Conservation (phyloP, 2,888 invertebrate species). For the Chromoteleia sp. region DNA sequence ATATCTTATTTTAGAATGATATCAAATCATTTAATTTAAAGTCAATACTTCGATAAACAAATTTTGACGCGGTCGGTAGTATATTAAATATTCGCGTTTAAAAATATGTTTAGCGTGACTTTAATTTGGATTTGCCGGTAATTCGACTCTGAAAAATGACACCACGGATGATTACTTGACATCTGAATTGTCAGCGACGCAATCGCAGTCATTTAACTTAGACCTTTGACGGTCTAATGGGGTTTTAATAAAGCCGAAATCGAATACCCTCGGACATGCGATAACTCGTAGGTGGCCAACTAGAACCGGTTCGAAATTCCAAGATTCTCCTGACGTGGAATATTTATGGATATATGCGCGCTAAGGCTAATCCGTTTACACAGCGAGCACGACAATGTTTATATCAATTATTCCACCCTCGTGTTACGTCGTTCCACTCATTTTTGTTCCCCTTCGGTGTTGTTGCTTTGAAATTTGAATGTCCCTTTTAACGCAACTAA, state of each 20-base stretch:
- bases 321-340: slow-evolving; percentile 59
- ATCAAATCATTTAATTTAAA: no score
- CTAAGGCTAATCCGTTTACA: slow-evolving; percentile 62
- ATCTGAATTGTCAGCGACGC: slow-evolving; percentile 35
- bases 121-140: no score
- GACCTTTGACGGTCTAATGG: slow-evolving; percentile 58
- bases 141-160: no score
- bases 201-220: slow-evolving; percentile 44
- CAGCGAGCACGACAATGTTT: slow-evolving; percentile 61
- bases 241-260: slow-evolving; percentile 71
- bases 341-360: slow-evolving; percentile 63
- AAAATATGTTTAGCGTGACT: no score
- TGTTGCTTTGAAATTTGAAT: slow-evolving; percentile 57
- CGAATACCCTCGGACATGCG: slow-evolving; percentile 66
- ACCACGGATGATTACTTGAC: no score
- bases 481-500: not conserved
- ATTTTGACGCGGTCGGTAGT: no score
- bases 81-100: no score
- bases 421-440: slow-evolving; percentile 37
- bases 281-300: slow-evolving; percentile 68
- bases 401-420: slow-evolving; percentile 54
- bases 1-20: no score
- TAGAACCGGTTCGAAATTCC: slow-evolving; percentile 69
- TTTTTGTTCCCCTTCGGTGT: slow-evolving; percentile 5
- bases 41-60: no score